A percentile compares a stretch with the other conserved stretches of the same genome.
Evolutionary conservation across 2,113 vertebrate genomes (phyloP).

Genomic region (Embiotoca jacksoni): DNA sequence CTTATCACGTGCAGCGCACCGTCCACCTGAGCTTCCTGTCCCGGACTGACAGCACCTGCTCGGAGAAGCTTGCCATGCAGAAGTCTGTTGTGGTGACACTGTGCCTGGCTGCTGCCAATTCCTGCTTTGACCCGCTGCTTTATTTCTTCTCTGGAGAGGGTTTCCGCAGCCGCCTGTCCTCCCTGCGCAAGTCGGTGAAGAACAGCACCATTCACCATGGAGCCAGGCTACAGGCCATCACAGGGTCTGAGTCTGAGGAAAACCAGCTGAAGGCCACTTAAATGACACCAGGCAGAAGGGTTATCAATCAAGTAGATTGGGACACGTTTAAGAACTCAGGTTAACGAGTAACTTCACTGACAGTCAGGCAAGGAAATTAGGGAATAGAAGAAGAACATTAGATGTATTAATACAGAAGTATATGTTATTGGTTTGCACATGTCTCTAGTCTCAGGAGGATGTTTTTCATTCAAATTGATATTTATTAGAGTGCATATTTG

Average conservation of each 20-base stretch:
- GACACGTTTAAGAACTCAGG: background rate
- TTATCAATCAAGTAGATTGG: too few species aligned
- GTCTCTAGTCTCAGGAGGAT: background rate
- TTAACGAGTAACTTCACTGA: too few species aligned
- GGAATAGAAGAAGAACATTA: background rate
- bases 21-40: slow-evolving; percentile 87
- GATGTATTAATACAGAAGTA: too few species aligned
- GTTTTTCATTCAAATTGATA: background rate
- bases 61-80: slow-evolving; percentile 86
- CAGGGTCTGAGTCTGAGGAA: background rate
- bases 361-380: background rate
- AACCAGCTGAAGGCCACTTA: slow-evolving; percentile 17
- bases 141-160: slow-evolving; percentile 96
- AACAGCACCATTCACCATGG: fast-evolving
- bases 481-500: slow-evolving; percentile 21
- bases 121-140: slow-evolving; percentile 94
- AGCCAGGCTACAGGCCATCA: background rate
- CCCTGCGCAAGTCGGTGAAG: slow-evolving; percentile 72
- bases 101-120: slow-evolving; percentile 92
- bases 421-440: too few species aligned
- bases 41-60: slow-evolving; percentile 66
- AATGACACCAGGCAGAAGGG: background rate
- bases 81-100: slow-evolving; percentile 93
- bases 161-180: slow-evolving; percentile 89
- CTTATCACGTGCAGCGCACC: slow-evolving; percentile 93